A percentile compares a stretch with the other conserved stretches of the same genome.
Evolutionary conservation across 2,113 vertebrate genomes (phyloP).

Genomic region (Tychaedon coryphoeus): DNA sequence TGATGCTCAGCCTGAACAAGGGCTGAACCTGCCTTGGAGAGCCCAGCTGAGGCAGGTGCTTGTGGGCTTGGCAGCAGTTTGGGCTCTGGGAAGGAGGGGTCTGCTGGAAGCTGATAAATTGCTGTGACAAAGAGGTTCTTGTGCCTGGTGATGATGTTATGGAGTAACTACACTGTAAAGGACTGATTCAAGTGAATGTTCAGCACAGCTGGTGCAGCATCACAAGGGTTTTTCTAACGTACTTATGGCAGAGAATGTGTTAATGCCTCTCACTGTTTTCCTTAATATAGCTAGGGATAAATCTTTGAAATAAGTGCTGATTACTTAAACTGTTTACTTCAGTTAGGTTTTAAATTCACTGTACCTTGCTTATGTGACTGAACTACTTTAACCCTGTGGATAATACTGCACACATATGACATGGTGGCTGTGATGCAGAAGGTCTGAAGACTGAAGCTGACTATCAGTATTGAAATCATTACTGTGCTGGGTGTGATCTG

Average conservation of each 20-base stretch:
- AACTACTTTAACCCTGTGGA: not conserved
- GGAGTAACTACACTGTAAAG: not conserved
- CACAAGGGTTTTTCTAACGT: not conserved
- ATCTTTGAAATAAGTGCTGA: not conserved
- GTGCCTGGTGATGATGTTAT: not conserved
- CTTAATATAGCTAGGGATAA: not conserved
- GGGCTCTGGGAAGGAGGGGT: not conserved
- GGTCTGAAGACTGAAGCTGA: not conserved
- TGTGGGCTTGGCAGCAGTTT: not conserved
- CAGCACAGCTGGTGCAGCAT: not conserved
- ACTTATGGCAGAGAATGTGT: not conserved
- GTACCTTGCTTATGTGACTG: not conserved
- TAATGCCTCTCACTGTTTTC: not conserved
- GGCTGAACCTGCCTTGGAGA: not conserved
- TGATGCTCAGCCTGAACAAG: not conserved
- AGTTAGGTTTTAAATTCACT: not conserved
- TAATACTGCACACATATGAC: rapidly evolving
- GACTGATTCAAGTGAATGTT: not conserved
- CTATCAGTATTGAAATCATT: not conserved
- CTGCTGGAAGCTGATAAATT: not conserved
- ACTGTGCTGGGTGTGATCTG: not conserved
- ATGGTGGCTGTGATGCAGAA: not conserved
- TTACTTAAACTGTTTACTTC: not conserved
- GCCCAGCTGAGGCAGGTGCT: not conserved
- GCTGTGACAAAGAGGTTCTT: not conserved